Evolutionary conservation across 2,797 vertebrate species (phyloP).

Genomic region (Parauchenoglanis punctatus): DNA sequence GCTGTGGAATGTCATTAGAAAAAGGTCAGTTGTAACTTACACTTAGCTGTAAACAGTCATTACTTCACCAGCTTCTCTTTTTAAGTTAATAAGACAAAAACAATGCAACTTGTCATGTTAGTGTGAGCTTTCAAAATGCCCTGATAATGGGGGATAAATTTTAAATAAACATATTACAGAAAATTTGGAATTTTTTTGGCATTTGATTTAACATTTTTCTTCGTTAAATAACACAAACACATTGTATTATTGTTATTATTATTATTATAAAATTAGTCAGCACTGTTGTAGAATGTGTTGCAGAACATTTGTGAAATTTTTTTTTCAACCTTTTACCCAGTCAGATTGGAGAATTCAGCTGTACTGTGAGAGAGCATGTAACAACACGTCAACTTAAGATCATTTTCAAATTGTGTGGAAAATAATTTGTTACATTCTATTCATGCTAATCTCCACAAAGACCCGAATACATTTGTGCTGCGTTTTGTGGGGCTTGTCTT

Average conservation of each 20-base stretch:
- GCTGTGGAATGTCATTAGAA: background rate
- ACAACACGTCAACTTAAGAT: too few species aligned
- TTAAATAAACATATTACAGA: background rate
- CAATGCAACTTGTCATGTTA: background rate
- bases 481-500: background rate
- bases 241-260: background rate
- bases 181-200: background rate
- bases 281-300: background rate
- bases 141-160: background rate
- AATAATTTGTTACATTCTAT: too few species aligned
- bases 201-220: too few species aligned
- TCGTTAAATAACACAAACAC: background rate
- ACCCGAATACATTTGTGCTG: background rate
- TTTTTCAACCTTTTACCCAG: background rate
- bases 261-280: background rate
- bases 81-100: background rate
- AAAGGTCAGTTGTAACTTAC: background rate
- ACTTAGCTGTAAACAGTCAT: background rate
- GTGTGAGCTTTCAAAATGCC: background rate
- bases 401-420: background rate
- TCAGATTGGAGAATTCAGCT: background rate
- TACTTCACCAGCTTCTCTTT: too few species aligned
- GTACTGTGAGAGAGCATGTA: background rate
- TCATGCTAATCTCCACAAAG: background rate
- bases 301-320: background rate